Evolutionary conservation across 2,113 vertebrate species (phyloP).

Genomic region (Acanthochromis polyacanthus): DNA sequence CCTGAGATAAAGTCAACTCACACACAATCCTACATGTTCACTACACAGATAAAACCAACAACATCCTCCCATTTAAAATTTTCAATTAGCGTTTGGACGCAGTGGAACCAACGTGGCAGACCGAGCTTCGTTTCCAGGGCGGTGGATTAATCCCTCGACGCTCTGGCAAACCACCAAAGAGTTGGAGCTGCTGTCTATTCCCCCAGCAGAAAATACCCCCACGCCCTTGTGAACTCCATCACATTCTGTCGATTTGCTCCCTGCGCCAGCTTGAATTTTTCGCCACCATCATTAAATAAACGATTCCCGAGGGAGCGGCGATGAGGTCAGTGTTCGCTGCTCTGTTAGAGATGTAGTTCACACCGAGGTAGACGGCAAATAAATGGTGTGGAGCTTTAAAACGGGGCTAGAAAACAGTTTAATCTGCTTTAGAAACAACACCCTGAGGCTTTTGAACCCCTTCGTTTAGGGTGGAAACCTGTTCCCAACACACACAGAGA

Average conservation of each 20-base stretch:
- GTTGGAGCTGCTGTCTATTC: constrained; percentile 36
- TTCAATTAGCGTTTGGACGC: constrained; percentile 35
- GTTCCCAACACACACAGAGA: too few species aligned
- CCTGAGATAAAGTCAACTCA: neutral
- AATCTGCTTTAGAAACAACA: too few species aligned
- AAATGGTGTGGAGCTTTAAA: neutral
- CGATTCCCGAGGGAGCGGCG: constrained; percentile 5
- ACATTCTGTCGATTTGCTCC: constrained; percentile 42
- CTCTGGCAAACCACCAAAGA: constrained; percentile 47
- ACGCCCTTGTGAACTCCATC: constrained; percentile 52
- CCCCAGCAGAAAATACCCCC: constrained; percentile 40
- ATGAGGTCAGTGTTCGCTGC: constrained; percentile 20
- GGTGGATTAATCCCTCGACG: constrained; percentile 51
- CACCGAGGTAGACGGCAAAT: neutral
- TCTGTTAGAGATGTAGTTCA: neutral
- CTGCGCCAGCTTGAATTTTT: constrained; percentile 9
- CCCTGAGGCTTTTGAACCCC: too few species aligned
- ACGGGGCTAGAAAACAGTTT: too few species aligned
- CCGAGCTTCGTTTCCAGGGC: constrained; percentile 37
- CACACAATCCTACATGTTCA: neutral
- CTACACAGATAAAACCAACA: neutral
- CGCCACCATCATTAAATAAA: constrained; percentile 31
- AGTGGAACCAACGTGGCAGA: constrained; percentile 10
- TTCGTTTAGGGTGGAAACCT: too few species aligned
- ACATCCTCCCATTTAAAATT: constrained; percentile 11